Evolutionary conservation across 2,797 vertebrate species (phyloP), one percentile per base, ranked within the genome.

Genomic region (Uromys caudimaculatus): DNA sequence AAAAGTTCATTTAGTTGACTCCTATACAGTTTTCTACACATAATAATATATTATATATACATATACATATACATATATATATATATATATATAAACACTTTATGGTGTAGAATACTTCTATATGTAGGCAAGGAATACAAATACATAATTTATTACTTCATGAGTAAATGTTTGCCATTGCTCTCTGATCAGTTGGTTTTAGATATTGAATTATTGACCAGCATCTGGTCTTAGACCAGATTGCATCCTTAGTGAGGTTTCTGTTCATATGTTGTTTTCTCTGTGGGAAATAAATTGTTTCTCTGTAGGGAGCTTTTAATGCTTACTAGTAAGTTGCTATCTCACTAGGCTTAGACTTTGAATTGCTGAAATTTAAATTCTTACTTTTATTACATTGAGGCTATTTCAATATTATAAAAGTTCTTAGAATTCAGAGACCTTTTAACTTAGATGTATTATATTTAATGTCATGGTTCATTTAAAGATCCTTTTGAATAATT

Each of bases 301-400:
- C 98, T 35, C 95, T 87, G 87, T 98, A 96, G 96, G 96, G 97
- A 97, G 50, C 97, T 95, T 97, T 97, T 96, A 91, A 97, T 98
- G 95, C 98, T 98, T 98, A 98, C 98, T 98, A 98, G 97, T 98
- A 98, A 98, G 94, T 96, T 98, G 73, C 97, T 98, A 98, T 97
- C 94, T 98, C 86, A 91, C 91, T 73, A 92, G 92, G 95, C 93
- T 97, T 96, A 76, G 78, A 79, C 78, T 97, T 94, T 94, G 62
- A 52, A 95, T 94, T 97, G 81, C 93, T 97, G 93, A 97, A 94
- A 89, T 87, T 85, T 96, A 93, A 95, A 93, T 62, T 23, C 1
- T 76, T n/a, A 29, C 94, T 89, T 90, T 76, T 84, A 86, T 90
- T 83, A 47, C 0, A 19, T 50, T 38, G 91, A 90, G 41, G 35